Conservation (phyloP, 1,140 invertebrate species). For the Tetragonula clypearis region DNA sequence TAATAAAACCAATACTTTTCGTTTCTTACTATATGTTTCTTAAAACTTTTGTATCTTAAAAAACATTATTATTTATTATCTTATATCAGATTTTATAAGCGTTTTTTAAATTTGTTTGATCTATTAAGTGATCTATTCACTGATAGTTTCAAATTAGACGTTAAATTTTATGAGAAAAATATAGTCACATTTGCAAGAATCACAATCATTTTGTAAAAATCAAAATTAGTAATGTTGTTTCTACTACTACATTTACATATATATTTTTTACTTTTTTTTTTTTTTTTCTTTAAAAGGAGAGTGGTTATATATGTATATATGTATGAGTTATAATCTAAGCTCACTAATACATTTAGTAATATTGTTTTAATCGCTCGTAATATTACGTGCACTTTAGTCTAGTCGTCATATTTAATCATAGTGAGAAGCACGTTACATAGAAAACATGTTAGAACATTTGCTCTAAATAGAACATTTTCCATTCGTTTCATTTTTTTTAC, state of each 20-base stretch:
- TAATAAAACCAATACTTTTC: not conserved
- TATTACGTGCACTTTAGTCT: constrained; percentile 4
- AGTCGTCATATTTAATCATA: constrained; percentile 1
- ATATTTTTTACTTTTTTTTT: not conserved
- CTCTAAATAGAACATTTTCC: constrained; percentile 21
- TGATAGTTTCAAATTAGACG: not conserved
- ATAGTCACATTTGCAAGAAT: constrained; percentile 4
- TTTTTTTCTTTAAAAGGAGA: constrained; percentile 47
- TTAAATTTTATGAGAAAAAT: not conserved
- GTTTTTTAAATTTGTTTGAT: not conserved
- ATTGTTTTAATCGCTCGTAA: not conserved
- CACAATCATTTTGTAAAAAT: not conserved
- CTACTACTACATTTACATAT: constrained; percentile 35
- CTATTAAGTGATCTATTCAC: not conserved
- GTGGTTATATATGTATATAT: constrained; percentile 42
- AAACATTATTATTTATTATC: not conserved
- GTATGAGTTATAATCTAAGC: constrained; percentile 8
- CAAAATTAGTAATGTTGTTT: constrained; percentile 14
- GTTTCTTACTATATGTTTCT: not conserved
- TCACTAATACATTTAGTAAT: not conserved
- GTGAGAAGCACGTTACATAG: constrained; percentile 16
- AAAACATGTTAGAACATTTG: not conserved
- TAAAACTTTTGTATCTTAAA: not conserved
- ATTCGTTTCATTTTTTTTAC: constrained; percentile 38
- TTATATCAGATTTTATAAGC: not conserved